Evolutionary conservation across 2,888 invertebrate genomes (phyloP).

Genomic region (Standfussiana lucernea): DNA sequence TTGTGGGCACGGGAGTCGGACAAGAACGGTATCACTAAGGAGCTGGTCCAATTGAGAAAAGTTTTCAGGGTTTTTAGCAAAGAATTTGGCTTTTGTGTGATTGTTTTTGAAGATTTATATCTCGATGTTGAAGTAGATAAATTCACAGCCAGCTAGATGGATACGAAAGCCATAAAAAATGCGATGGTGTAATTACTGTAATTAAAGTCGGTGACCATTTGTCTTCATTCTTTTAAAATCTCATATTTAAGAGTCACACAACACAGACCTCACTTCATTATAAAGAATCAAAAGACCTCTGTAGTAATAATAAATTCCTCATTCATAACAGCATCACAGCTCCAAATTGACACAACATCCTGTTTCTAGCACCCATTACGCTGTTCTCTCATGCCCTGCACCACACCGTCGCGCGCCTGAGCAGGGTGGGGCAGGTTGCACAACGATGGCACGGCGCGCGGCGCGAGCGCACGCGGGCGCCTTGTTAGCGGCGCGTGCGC

Average conservation of each 20-base stretch:
- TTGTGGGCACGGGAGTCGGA: constrained; percentile 81
- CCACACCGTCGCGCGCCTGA: constrained; percentile 76
- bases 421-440: constrained; percentile 89
- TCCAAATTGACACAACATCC: constrained; percentile 23
- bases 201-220: background rate
- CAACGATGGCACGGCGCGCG: constrained; percentile 87
- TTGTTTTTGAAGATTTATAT: background rate
- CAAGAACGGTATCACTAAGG: constrained; percentile 84
- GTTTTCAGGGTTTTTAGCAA: constrained; percentile 4
- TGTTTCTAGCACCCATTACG: constrained; percentile 26
- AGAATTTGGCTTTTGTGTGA: background rate
- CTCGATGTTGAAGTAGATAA: background rate
- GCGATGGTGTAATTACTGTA: background rate
- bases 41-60: constrained; percentile 69
- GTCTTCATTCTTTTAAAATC: background rate
- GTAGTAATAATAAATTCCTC: background rate
- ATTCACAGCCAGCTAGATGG: background rate
- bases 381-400: constrained; percentile 67
- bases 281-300: background rate
- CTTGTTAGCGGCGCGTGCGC: constrained; percentile 88
- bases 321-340: background rate
- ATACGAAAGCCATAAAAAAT: background rate
- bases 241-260: background rate
- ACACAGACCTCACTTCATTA: background rate
- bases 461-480: constrained; percentile 76